These are phyloP conservation scores for Drosophila bunnanda DNA, from an alignment of 2,888 invertebrate genomes.

Conservation along the genomic window DNA sequence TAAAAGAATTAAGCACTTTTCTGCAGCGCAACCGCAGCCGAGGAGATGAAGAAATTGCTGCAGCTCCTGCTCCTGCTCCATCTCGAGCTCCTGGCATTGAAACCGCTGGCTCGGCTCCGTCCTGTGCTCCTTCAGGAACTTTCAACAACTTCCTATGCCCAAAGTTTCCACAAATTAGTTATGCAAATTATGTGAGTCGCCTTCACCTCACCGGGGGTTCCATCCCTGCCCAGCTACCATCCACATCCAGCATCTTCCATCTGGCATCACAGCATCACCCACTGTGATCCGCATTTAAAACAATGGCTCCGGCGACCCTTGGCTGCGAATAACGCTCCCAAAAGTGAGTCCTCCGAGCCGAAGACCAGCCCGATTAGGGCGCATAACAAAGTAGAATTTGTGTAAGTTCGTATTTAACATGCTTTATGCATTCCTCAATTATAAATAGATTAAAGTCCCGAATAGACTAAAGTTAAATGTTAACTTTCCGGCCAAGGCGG, in stretches of 20 bases:
- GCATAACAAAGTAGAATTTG: constrained; percentile 79
- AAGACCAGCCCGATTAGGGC: constrained; percentile 68
- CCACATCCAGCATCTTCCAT: constrained; percentile 10
- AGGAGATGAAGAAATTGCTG: constrained; percentile 67
- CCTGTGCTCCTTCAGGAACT: constrained; percentile 69
- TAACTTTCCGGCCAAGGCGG: constrained; percentile 78
- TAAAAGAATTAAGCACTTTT: constrained; percentile 77
- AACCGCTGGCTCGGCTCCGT: constrained; percentile 21
- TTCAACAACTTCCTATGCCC: constrained; percentile 80
- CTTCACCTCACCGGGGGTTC: constrained; percentile 61
- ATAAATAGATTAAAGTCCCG: constrained; percentile 79
- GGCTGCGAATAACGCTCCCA: constrained; percentile 33
- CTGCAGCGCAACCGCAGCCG: constrained; percentile 56
- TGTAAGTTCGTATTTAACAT: constrained; percentile 79
- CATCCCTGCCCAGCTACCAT: constrained; percentile 38
- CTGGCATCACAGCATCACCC: constrained; percentile 25
- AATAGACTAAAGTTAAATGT: constrained; percentile 80
- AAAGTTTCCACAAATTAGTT: constrained; percentile 78
- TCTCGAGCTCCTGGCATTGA: constrained; percentile 43
- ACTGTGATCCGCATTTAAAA: constrained; percentile 71
- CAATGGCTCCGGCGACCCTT: constrained; percentile 54
- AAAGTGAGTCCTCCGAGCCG: constrained; percentile 49
- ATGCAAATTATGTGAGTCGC: constrained; percentile 79
- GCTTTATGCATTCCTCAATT: constrained; percentile 79
- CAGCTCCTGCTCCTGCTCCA: constrained; percentile 61